Percentiles rank a stretch among this genome's conserved stretches.
These are phyloP conservation scores for Sebastes oblongus DNA, from an alignment of 2,797 vertebrate species.

Conservation along the genomic window DNA sequence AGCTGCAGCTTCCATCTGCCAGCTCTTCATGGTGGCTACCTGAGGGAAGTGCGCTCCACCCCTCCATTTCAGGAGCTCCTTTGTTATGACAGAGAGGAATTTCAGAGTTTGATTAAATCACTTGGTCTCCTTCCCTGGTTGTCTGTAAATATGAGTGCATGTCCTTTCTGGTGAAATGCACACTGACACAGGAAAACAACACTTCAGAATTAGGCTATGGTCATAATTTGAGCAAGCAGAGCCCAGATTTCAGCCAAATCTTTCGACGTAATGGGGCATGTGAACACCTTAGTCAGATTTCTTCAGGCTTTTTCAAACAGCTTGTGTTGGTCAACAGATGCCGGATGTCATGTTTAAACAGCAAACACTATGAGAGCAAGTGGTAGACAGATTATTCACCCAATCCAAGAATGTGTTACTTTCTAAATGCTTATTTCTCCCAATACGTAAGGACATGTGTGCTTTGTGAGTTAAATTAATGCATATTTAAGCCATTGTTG, in stretches of 20 bases:
- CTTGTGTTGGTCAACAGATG: slow-evolving; percentile 42
- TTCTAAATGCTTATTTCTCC: neutral
- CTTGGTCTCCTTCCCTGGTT: slow-evolving; percentile 30
- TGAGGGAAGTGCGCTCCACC: slow-evolving; percentile 67
- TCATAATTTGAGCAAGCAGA: slow-evolving; percentile 6
- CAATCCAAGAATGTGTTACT: neutral
- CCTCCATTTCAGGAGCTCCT: slow-evolving; percentile 51
- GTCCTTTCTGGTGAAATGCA: slow-evolving; percentile 32
- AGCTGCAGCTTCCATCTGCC: slow-evolving; percentile 86
- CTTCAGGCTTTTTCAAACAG: slow-evolving; percentile 31
- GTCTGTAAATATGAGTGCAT: slow-evolving; percentile 45
- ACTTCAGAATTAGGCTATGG: slow-evolving; percentile 9
- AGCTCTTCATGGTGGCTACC: slow-evolving; percentile 75
- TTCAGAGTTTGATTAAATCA: slow-evolving; percentile 60
- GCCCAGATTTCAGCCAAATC: slow-evolving; percentile 15
- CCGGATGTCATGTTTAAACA: slow-evolving; percentile 32
- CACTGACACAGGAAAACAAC: slow-evolving; percentile 2
- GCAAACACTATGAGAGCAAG: slow-evolving; percentile 10
- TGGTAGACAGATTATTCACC: neutral
- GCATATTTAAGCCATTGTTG: neutral
- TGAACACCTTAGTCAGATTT: slow-evolving; percentile 27
- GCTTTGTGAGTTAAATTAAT: neutral
- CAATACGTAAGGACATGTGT: neutral
- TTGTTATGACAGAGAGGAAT: slow-evolving; percentile 64
- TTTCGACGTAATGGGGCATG: slow-evolving; percentile 32